Percentiles rank a stretch among this genome's conserved stretches.
phyloP scores from a whole-genome alignment of 2,113 vertebrate genomes.

The Hydrochoerus hydrochaeris region DNA sequence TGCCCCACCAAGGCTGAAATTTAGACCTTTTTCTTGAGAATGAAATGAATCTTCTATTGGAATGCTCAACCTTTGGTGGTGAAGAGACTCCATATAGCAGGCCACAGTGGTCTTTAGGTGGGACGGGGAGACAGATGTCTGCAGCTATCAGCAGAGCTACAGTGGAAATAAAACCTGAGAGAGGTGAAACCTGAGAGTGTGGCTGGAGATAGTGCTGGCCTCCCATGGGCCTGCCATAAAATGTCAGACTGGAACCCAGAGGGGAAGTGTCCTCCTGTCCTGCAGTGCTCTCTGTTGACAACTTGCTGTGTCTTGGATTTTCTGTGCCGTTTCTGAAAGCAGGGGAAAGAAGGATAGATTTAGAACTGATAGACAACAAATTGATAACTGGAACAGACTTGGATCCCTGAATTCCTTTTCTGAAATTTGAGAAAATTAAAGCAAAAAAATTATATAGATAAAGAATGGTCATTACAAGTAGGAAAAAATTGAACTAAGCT shows the following conservation, averaged over 20 bases:
- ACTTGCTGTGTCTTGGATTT: neutral
- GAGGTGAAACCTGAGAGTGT: no score
- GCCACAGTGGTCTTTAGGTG: neutral
- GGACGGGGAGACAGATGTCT: neutral
- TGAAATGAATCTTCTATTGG: rapidly evolving
- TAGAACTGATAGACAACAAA: neutral
- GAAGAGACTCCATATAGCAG: neutral
- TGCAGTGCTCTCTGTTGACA: neutral
- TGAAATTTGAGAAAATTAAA: neutral
- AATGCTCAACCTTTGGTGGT: neutral
- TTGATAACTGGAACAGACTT: neutral
- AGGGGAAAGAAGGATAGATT: neutral
- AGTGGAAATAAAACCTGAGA: neutral
- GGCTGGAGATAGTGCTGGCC: no score
- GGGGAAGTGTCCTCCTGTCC: neutral
- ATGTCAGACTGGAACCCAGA: neutral
- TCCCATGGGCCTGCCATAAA: neutral
- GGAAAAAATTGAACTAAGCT: neutral
- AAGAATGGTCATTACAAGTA: neutral
- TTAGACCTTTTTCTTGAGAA: neutral
- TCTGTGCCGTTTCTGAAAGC: neutral
- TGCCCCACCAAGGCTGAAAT: neutral
- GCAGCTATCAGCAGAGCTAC: neutral
- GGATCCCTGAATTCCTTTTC: neutral
- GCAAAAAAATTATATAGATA: neutral